Conservation (phyloP, 1,140 invertebrate genomes). For the Ctenoplectra terminalis region DNA sequence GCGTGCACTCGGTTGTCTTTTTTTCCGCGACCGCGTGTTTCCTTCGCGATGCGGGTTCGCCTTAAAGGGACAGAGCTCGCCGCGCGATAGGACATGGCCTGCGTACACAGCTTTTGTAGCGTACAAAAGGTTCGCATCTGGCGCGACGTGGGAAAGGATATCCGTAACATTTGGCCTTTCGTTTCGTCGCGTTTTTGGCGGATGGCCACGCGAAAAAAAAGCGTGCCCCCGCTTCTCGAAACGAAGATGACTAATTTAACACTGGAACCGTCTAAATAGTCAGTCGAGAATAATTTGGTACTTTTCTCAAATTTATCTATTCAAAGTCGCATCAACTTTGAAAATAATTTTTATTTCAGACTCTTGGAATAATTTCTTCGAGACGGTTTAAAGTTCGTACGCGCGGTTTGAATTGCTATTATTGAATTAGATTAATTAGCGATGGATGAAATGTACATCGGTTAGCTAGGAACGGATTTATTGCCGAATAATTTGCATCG, state of each 20-base stretch:
- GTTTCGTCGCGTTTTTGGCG: conserved; percentile 23
- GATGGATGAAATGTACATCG: background rate
- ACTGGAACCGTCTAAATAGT: background rate
- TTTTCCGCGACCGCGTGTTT: conserved; percentile 12
- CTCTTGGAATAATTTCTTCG: background rate
- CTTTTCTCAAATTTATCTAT: too few species aligned
- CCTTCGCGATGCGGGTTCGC: conserved; percentile 23
- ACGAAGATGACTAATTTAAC: background rate
- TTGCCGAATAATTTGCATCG: conserved; percentile 1
- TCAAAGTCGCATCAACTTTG: too few species aligned
- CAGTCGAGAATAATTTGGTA: background rate
- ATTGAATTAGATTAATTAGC: background rate
- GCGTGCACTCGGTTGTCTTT: conserved; percentile 11
- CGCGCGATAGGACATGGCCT: conserved; percentile 30
- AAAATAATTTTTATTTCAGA: background rate
- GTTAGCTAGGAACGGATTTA: background rate
- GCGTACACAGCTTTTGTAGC: conserved; percentile 50
- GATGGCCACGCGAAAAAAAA: background rate
- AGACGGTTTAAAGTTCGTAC: too few species aligned
- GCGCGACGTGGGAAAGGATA: conserved; percentile 69
- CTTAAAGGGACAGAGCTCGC: conserved; percentile 35
- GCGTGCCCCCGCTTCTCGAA: background rate
- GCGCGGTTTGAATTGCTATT: background rate
- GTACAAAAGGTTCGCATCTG: conserved; percentile 69
- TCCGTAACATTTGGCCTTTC: conserved; percentile 60